A percentile compares a stretch with the other conserved stretches of the same genome.
Evolutionary conservation across 2,113 vertebrate genomes (phyloP).

Genomic region (Vulpes vulpes): DNA sequence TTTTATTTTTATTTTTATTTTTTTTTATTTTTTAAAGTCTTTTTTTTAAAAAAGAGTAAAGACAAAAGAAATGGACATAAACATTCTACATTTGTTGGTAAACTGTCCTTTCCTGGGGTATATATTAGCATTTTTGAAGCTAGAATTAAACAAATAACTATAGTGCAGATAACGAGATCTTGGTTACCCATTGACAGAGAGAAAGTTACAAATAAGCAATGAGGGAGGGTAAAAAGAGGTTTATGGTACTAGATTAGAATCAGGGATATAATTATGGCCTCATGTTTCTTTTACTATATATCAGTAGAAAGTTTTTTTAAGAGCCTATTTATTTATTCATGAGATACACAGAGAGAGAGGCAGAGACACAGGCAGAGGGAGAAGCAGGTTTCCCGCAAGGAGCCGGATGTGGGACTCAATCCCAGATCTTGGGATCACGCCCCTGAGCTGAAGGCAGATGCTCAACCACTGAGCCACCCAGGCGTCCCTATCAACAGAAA

Average conservation of each 20-base stretch:
- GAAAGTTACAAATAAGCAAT: neutral
- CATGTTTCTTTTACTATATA: neutral
- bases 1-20: no score
- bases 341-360: no score
- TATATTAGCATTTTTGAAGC: neutral
- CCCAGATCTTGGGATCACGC: no score
- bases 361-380: no score
- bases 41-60: neutral
- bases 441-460: no score
- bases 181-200: neutral
- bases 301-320: neutral
- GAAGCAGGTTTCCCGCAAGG: no score
- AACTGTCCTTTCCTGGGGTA: neutral
- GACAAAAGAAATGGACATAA: neutral
- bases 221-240: no score
- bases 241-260: neutral
- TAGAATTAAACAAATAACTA: neutral
- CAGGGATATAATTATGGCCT: neutral
- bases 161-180: neutral
- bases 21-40: neutral
- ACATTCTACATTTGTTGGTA: neutral
- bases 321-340: no score
- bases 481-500: no score
- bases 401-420: no score
- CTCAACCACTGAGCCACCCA: no score